Conservation (phyloP, 2,888 invertebrate species). For the Dione vanillae region DNA sequence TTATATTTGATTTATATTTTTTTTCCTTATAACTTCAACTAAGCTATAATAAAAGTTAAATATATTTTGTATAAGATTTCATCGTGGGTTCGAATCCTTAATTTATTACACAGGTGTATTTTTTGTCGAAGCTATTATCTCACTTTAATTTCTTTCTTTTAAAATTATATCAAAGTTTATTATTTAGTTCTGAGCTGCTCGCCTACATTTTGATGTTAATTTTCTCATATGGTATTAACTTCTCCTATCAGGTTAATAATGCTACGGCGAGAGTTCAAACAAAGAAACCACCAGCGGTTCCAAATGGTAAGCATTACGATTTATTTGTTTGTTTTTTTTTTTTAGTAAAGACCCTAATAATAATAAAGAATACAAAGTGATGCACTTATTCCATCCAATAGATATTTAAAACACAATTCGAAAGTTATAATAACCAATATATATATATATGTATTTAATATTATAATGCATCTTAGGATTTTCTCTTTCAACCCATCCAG, state of each 20-base stretch:
- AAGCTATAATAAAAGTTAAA: neutral
- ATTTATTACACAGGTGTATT: neutral
- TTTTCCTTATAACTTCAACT: too few species aligned
- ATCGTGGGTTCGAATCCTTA: slow-evolving; percentile 6
- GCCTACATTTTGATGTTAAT: neutral
- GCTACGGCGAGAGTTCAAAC: slow-evolving; percentile 99
- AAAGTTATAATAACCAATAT: slow-evolving; percentile 24
- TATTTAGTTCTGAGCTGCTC: neutral
- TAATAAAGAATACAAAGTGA: slow-evolving; percentile 3
- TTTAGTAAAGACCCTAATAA: neutral
- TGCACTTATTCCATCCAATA: slow-evolving; percentile 34
- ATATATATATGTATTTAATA: slow-evolving; percentile 47
- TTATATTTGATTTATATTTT: neutral
- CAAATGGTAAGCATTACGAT: slow-evolving; percentile 89
- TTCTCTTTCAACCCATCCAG: slow-evolving; percentile 82
- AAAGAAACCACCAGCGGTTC: slow-evolving; percentile 96
- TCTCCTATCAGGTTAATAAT: slow-evolving; percentile 95
- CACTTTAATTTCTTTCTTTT: too few species aligned
- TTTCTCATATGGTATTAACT: slow-evolving; percentile 65
- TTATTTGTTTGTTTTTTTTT: neutral
- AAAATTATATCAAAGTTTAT: neutral
- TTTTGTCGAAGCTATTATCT: too few species aligned
- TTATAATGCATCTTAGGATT: slow-evolving; percentile 76
- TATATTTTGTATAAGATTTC: neutral
- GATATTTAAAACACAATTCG: slow-evolving; percentile 27